Percentiles rank a stretch among this genome's conserved stretches.
phyloP scores from a whole-genome alignment of 2,797 vertebrate species.

The Lindbergichthys nudifrons region DNA sequence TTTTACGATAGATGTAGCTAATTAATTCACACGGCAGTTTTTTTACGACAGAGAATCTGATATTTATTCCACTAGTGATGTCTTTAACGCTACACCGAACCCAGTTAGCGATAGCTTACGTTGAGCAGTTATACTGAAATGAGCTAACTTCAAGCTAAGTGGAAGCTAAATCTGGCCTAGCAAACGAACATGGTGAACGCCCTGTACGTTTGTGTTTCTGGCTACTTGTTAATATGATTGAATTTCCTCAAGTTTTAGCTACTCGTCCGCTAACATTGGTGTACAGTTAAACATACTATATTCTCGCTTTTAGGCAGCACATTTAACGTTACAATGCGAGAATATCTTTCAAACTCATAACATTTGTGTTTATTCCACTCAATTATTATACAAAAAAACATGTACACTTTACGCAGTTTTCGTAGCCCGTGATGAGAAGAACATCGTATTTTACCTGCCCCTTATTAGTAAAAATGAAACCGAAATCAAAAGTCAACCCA shows the following conservation, averaged over 20 bases:
- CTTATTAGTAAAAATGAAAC: too few species aligned
- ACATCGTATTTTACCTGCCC: too few species aligned
- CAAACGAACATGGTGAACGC: neutral
- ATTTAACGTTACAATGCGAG: neutral
- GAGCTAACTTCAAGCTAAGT: conserved; percentile 36
- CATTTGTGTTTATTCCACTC: neutral
- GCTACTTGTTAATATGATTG: accelerated
- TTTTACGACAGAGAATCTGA: too few species aligned
- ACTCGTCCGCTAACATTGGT: neutral
- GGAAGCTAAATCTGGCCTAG: conserved; percentile 30
- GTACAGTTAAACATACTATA: neutral
- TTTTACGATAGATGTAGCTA: too few species aligned
- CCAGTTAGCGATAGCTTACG: neutral
- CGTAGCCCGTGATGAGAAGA: too few species aligned
- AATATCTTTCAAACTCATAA: neutral
- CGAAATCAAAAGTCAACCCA: too few species aligned
- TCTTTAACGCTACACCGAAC: neutral
- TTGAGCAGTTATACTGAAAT: conserved; percentile 7
- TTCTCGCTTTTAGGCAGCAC: neutral
- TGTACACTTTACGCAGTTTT: too few species aligned
- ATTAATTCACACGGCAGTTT: neutral
- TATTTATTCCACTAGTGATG: neutral
- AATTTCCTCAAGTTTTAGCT: accelerated
- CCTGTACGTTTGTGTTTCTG: neutral
- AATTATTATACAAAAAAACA: too few species aligned